Base-by-base conservation (phyloP, 2,888 invertebrate species). In the Ophonus ardosiacus region DNA sequence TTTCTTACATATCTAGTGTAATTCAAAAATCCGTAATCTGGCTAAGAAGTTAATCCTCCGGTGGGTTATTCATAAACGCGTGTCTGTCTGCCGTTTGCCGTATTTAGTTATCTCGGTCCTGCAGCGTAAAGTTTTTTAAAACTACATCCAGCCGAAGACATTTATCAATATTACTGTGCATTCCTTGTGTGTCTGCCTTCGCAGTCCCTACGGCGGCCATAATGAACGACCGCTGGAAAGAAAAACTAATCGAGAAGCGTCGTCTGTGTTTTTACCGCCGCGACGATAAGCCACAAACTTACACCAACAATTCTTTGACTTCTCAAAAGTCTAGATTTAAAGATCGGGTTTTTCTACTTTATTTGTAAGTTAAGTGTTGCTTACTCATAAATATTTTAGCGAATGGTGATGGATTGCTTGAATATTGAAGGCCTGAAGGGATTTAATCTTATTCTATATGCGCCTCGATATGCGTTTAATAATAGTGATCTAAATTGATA, bases 161-260 rank as follows among this genome's bases (percentile, higher is more conserved):
- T 84, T 84, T 84, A 84, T 84, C 84, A 84, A 84, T 84, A 84
- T 84, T 84, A 84, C 84, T 84, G 84, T 84, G 84, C 84, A 84
- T 84, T 84, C 51, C 78, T 59, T 71, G 56, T 78, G 78, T 84
- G 61, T 84, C 56, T 61, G 18, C 21, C 38, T 10, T 65, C 51
- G 65, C 57, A 56, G 84, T 65, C 63, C 80, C 80, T 63, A 10
- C 38, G 80, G 84, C 63, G 61, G 40, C 21, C 78, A 65, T 84
- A 84, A 84, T 84, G 84, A 84, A 78, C 84, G 78, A 31, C 31
- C 63, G 51, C 65, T 38, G 78, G 63, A 84, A 81, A 57, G 63
- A 84, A 81, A 71, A 76, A 84, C 78, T 84, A 84, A 84, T 84
- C 84, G 76, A 40, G 83, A 43, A 83, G 57, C 63, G 74, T 76